Evolutionary conservation across 2,113 vertebrate species (phyloP).

Genomic region (Tragelaphus imberbis): DNA sequence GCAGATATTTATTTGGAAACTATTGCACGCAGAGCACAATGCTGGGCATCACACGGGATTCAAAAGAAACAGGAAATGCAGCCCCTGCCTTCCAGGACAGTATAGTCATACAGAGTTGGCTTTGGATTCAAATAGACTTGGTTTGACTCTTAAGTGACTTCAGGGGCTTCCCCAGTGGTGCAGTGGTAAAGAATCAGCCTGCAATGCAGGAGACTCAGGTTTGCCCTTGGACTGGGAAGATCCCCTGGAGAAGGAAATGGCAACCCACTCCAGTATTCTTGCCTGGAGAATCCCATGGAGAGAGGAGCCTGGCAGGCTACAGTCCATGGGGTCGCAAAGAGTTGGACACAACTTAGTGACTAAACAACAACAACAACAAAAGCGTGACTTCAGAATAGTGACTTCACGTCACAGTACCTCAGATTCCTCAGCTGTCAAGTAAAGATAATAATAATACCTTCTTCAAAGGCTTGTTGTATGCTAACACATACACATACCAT

Average conservation of each 20-base stretch:
- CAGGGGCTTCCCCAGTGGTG: not conserved
- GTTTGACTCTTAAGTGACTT: not conserved
- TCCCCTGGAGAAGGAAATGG: not conserved
- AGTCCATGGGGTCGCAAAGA: not conserved
- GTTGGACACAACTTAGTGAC: not conserved
- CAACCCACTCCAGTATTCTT: not conserved
- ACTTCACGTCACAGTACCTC: not conserved
- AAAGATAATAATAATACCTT: not conserved
- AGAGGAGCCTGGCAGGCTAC: not conserved
- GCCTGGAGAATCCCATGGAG: not conserved
- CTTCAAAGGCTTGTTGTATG: not conserved
- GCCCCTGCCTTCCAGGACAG: not conserved
- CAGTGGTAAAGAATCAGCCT: not conserved
- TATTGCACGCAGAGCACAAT: not conserved
- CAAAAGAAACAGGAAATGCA: not conserved
- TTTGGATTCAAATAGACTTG: not conserved
- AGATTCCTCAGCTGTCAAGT: not conserved
- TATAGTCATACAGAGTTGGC: not conserved
- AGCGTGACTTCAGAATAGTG: not conserved
- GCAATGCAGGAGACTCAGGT: not conserved
- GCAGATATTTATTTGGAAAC: not conserved
- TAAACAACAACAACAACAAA: not conserved
- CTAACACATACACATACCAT: not conserved
- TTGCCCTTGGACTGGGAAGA: not conserved
- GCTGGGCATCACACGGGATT: not conserved